phyloP scores from a whole-genome alignment of 2,113 vertebrate species.

The Anoplopoma fimbria region DNA sequence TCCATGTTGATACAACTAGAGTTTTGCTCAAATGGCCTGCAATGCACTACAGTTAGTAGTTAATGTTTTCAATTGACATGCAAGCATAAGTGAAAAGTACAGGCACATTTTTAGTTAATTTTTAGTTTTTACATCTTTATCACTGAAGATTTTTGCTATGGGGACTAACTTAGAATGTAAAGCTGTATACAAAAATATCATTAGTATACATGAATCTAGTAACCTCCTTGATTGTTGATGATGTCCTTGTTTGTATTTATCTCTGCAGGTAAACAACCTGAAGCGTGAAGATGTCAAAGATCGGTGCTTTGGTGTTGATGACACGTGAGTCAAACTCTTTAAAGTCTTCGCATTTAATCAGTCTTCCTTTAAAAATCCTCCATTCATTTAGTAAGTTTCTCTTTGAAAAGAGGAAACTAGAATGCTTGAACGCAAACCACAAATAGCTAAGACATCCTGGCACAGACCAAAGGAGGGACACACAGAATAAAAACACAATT shows the following conservation, averaged over 20 bases:
- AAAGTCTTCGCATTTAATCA: background rate
- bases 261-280: constrained; percentile 44
- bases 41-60: background rate
- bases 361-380: background rate
- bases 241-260: constrained; percentile 15
- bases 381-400: background rate
- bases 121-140: background rate
- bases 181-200: background rate
- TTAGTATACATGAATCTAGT: background rate
- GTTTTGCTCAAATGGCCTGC: background rate
- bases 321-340: constrained; percentile 76
- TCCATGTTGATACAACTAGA: constrained; percentile 4
- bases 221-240: background rate
- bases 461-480: too few species aligned
- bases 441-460: too few species aligned
- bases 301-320: constrained; percentile 77
- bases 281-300: constrained; percentile 76
- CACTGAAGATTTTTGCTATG: background rate
- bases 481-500: too few species aligned
- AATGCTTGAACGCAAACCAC: too few species aligned
- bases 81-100: background rate
- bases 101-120: background rate
- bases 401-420: too few species aligned
- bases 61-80: background rate
- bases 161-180: background rate